These are phyloP conservation scores for Choristoneura fumiferana DNA, from an alignment of 1,140 invertebrate species.

Conservation along the genomic window DNA sequence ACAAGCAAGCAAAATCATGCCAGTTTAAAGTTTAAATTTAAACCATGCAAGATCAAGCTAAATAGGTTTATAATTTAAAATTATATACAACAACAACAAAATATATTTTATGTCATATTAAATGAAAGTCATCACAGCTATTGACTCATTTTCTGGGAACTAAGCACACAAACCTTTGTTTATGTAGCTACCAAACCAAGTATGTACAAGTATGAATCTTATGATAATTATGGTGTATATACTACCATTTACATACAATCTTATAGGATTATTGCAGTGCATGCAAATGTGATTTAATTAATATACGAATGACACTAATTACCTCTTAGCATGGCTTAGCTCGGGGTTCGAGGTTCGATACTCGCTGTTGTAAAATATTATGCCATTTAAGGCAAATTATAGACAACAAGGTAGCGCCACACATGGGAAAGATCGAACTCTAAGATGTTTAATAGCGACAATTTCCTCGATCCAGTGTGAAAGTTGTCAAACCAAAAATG, in stretches of 20 bases:
- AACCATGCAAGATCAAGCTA: no score
- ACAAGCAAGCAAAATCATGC: no score
- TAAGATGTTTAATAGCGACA: conserved; percentile 69
- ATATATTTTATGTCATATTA: no score
- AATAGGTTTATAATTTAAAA: no score
- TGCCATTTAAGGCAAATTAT: conserved; percentile 15
- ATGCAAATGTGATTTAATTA: conserved; percentile 9
- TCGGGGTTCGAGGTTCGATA: conserved; percentile 6
- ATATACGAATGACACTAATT: conserved; percentile 15
- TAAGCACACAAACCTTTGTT: neutral
- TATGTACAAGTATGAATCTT: no score
- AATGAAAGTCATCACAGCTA: neutral
- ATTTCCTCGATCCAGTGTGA: conserved; percentile 65
- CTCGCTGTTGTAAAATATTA: neutral
- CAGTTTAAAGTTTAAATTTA: no score
- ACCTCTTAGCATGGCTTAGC: conserved; percentile 9
- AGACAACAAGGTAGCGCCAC: conserved; percentile 28
- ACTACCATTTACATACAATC: neutral
- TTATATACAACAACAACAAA: no score
- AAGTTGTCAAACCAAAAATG: conserved; percentile 73
- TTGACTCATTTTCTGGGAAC: conserved; percentile 6
- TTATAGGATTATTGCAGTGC: neutral
- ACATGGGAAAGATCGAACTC: conserved; percentile 46
- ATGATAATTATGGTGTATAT: no score
- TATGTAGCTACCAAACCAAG: no score